These are phyloP conservation scores for Aromia moschata DNA, from an alignment of 2,888 invertebrate genomes.

Conservation along the genomic window DNA sequence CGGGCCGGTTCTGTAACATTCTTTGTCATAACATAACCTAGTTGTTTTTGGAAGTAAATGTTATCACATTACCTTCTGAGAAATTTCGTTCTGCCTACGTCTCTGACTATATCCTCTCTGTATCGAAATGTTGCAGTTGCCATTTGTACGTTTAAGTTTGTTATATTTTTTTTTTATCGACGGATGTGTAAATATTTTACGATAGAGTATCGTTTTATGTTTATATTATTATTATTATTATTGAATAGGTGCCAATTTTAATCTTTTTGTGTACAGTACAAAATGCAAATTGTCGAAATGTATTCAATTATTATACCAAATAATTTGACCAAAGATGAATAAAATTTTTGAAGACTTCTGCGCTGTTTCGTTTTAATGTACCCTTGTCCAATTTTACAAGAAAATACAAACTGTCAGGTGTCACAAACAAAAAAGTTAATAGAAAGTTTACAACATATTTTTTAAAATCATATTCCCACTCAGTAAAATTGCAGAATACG, in stretches of 20 bases:
- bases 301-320: slow-evolving; percentile 67
- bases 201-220: slow-evolving; percentile 10
- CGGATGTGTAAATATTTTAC: slow-evolving; percentile 16
- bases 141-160: slow-evolving; percentile 33
- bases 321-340: slow-evolving; percentile 73
- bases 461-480: neutral
- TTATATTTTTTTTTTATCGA: slow-evolving; percentile 10
- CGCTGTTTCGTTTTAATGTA: no score
- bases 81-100: slow-evolving; percentile 6
- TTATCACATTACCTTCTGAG: slow-evolving; percentile 39
- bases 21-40: slow-evolving; percentile 45
- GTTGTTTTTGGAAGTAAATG: slow-evolving; percentile 54
- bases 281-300: slow-evolving; percentile 50
- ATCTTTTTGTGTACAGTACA: slow-evolving; percentile 56
- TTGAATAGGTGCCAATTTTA: slow-evolving; percentile 59
- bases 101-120: slow-evolving; percentile 9
- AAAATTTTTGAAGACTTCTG: slow-evolving; percentile 35
- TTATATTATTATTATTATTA: slow-evolving; percentile 12
- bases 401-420: neutral
- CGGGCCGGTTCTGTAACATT: slow-evolving; percentile 11
- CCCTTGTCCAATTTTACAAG: no score
- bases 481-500: no score
- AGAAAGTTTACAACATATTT: neutral
- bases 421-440: neutral
- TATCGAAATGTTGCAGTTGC: slow-evolving; percentile 24